phyloP scores from a whole-genome alignment of 2,888 invertebrate genomes.

The Pollenia griseotomentosa region DNA sequence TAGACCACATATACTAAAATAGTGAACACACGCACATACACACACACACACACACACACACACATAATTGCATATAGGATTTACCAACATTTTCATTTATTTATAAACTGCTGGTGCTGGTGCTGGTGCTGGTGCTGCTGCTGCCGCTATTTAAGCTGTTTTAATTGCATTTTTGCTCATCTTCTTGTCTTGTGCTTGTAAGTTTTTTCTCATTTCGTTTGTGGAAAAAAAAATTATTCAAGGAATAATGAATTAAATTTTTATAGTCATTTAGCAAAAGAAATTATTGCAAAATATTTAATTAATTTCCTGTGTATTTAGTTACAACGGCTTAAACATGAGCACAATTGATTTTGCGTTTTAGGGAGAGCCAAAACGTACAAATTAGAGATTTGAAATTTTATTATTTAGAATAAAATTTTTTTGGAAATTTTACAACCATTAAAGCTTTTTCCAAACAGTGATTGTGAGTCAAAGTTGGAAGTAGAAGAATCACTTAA shows the following conservation, averaged over 20 bases:
- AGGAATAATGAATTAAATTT: slow-evolving; percentile 67
- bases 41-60: neutral
- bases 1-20: slow-evolving; percentile 9
- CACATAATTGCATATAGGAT: neutral
- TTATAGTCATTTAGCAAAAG: slow-evolving; percentile 62
- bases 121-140: slow-evolving; percentile 10
- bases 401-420: too few relatives aligned
- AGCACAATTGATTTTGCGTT: slow-evolving; percentile 12
- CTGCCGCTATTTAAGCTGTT: slow-evolving; percentile 62
- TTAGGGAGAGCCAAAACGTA: too few relatives aligned
- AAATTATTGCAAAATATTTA: slow-evolving; percentile 61
- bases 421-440: too few relatives aligned
- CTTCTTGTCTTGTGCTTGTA: slow-evolving; percentile 27
- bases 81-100: slow-evolving; percentile 2
- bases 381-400: too few relatives aligned
- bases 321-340: neutral
- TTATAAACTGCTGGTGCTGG: slow-evolving; percentile 14
- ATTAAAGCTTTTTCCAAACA: too few relatives aligned
- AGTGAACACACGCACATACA: neutral
- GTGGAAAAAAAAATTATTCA: slow-evolving; percentile 30
- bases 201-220: neutral
- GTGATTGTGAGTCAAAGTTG: too few relatives aligned
- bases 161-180: slow-evolving; percentile 69
- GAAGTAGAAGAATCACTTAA: too few relatives aligned
- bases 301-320: slow-evolving; percentile 58